Conservation (phyloP, 2,888 invertebrate species). For the Onchidella celtica region DNA sequence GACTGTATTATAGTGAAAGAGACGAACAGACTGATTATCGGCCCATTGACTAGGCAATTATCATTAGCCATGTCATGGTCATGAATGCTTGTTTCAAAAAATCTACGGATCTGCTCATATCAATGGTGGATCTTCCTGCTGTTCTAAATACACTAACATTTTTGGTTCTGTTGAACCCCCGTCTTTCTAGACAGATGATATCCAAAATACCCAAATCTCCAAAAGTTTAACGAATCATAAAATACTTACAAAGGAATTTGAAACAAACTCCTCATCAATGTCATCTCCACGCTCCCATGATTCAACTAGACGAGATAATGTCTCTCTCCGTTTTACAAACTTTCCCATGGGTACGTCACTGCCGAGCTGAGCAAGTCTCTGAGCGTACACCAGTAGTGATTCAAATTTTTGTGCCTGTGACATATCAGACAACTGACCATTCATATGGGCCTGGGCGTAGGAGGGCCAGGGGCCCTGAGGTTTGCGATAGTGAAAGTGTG, state of each 20-base stretch:
- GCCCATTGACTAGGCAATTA: too few relatives aligned
- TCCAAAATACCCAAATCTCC: too few relatives aligned
- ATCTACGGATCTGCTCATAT: too few relatives aligned
- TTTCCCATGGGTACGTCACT: conserved; percentile 35
- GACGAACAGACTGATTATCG: too few relatives aligned
- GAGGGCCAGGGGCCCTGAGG: conserved; percentile 1
- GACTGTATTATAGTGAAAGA: too few relatives aligned
- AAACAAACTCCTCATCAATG: conserved; percentile 8
- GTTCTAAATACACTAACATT: too few relatives aligned
- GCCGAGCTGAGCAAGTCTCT: conserved; percentile 38
- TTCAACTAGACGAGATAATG: conserved; percentile 17
- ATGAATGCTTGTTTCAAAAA: too few relatives aligned
- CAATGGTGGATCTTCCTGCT: too few relatives aligned
- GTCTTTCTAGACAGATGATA: too few relatives aligned
- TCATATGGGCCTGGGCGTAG: conserved; percentile 8
- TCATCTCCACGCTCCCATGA: conserved; percentile 36
- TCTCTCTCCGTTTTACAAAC: conserved; percentile 17
- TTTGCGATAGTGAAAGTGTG: conserved; percentile 16
- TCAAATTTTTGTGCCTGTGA: conserved; percentile 38
- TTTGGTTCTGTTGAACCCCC: too few relatives aligned
- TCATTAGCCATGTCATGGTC: too few relatives aligned
- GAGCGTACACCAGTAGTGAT: conserved; percentile 23
- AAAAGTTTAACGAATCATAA: too few relatives aligned
- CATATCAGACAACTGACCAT: conserved; percentile 22
- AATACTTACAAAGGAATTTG: conserved; percentile 37